Percentiles rank a stretch among this genome's conserved stretches.
Evolutionary conservation across 2,797 vertebrate species (phyloP).

Genomic region (Enteromius radiatus): DNA sequence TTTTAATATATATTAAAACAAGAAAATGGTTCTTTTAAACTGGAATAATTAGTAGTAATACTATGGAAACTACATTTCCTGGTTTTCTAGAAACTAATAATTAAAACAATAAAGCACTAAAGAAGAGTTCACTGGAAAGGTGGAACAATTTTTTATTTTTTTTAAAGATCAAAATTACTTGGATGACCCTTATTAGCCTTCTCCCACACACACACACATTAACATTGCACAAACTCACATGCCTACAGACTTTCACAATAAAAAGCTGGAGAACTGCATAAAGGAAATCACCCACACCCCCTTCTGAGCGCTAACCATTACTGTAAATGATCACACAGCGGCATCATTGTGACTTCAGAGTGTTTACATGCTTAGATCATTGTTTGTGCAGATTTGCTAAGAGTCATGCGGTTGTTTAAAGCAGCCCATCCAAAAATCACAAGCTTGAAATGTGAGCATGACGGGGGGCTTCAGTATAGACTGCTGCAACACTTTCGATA

Average conservation of each 20-base stretch:
- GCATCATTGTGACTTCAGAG: not conserved
- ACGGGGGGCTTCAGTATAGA: not conserved
- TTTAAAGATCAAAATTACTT: not conserved
- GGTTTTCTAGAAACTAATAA: not conserved
- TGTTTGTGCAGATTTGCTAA: not conserved
- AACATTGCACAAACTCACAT: conserved; percentile 1
- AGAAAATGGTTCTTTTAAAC: not conserved
- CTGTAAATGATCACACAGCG: not conserved
- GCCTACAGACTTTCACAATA: not conserved
- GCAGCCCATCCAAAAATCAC: conserved; percentile 3
- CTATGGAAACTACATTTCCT: not conserved
- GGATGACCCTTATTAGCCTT: not conserved
- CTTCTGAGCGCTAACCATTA: not conserved
- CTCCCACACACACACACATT: not conserved
- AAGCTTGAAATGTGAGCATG: conserved; percentile 18
- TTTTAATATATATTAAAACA: not conserved
- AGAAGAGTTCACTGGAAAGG: not conserved
- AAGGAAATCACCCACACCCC: not conserved
- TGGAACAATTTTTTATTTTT: not conserved
- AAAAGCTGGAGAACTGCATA: not conserved
- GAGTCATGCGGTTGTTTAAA: not conserved
- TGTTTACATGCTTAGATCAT: not conserved
- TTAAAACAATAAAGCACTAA: not conserved
- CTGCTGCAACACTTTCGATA: not conserved
- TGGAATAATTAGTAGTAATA: not conserved